These are phyloP conservation scores for Neuroterus valhalla DNA, from an alignment of 1,140 invertebrate species.

Conservation along the genomic window DNA sequence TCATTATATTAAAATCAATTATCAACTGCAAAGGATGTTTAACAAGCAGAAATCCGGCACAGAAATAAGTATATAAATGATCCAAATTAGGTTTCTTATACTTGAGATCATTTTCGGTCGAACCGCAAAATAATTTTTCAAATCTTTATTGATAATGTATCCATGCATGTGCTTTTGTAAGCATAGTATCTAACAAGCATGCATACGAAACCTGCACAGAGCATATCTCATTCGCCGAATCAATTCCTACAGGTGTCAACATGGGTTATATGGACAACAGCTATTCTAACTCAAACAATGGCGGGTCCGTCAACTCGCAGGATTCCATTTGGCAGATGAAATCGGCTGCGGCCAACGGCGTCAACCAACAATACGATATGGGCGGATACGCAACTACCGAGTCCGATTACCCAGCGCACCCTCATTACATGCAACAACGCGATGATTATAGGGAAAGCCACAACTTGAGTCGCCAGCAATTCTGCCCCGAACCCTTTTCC, in stretches of 20 bases:
- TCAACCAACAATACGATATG: slow-evolving; percentile 85
- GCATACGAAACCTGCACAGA: not conserved
- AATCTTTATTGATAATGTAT: slow-evolving; percentile 1
- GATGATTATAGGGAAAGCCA: slow-evolving; percentile 85
- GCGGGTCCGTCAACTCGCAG: slow-evolving; percentile 93
- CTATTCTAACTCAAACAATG: slow-evolving; percentile 94
- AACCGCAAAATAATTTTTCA: not conserved
- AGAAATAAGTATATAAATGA: too few species aligned
- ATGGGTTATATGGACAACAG: slow-evolving; percentile 94
- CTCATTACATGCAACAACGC: slow-evolving; percentile 82
- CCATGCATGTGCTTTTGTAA: not conserved
- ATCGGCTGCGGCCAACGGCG: slow-evolving; percentile 82
- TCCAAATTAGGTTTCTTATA: too few species aligned
- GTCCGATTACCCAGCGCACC: slow-evolving; percentile 88
- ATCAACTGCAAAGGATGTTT: too few species aligned
- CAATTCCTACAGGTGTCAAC: slow-evolving; percentile 80
- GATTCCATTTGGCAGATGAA: slow-evolving; percentile 97
- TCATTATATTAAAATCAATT: too few species aligned
- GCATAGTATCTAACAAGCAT: not conserved
- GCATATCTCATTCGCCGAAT: slow-evolving; percentile 10
- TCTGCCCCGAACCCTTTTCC: slow-evolving; percentile 89
- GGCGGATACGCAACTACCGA: slow-evolving; percentile 88
- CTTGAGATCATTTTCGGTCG: too few species aligned
- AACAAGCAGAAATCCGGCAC: too few species aligned
- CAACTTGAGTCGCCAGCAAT: slow-evolving; percentile 88